These are phyloP conservation scores for Rosalia funebris DNA, from an alignment of 2,888 invertebrate species.

Conservation along the genomic window DNA sequence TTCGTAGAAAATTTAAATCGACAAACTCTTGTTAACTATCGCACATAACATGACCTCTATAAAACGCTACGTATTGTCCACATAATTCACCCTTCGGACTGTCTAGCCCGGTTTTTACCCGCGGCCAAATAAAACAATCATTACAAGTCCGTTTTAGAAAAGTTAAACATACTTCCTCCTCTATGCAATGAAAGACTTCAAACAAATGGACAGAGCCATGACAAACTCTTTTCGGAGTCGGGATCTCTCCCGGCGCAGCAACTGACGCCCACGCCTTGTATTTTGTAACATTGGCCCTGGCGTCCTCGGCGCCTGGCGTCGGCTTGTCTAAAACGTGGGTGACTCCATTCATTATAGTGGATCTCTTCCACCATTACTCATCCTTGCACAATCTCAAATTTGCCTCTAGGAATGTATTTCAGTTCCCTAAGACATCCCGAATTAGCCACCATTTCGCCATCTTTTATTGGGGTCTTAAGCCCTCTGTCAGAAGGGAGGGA, in stretches of 20 bases:
- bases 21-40: too few relatives aligned
- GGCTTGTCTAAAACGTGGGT: constrained; percentile 44
- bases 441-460: neutral
- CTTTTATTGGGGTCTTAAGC: constrained; percentile 8
- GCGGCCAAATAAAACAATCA: neutral
- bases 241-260: neutral
- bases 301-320: constrained; percentile 39
- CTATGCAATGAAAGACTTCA: neutral
- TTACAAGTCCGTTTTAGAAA: neutral
- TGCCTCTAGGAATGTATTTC: constrained; percentile 16
- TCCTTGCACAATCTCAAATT: constrained; percentile 19
- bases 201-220: neutral
- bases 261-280: constrained; percentile 25
- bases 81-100: neutral
- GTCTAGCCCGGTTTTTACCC: neutral
- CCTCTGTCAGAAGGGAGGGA: neutral
- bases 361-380: constrained; percentile 24
- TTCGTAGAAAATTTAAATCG: too few relatives aligned
- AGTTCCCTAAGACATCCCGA: constrained; percentile 13
- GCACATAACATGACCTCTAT: too few relatives aligned
- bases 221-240: neutral
- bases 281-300: constrained; percentile 35
- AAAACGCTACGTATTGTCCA: too few relatives aligned
- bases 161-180: neutral
- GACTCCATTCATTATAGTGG: constrained; percentile 37